Percentiles rank a stretch among this genome's conserved stretches.
These are phyloP conservation scores for Rhodeus uyekii DNA, from an alignment of 2,797 vertebrate species.

Conservation along the genomic window DNA sequence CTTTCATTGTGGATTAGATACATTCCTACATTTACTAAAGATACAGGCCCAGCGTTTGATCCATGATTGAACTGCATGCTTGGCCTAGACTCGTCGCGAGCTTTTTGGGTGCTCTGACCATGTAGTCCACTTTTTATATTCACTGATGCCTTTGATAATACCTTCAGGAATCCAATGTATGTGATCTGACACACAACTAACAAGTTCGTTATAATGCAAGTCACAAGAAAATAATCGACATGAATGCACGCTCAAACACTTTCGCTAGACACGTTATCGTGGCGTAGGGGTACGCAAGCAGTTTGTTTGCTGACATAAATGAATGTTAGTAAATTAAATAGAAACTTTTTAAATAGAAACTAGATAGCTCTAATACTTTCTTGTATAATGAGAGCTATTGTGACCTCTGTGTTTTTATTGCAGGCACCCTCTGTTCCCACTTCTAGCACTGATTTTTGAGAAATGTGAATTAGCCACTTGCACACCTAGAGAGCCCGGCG, in stretches of 20 bases:
- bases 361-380: background rate
- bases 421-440: conserved; percentile 98
- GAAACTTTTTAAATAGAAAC: background rate
- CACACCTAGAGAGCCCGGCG: conserved; percentile 98
- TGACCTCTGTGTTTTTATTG: conserved; percentile 86
- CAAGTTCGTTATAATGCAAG: background rate
- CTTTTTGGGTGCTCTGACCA: conserved; percentile 7
- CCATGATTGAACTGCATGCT: conserved; percentile 2
- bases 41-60: background rate
- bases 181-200: background rate
- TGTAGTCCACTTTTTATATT: background rate
- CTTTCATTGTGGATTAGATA: conserved; percentile 23
- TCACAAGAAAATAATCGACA: background rate
- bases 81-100: conserved; percentile 13
- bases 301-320: background rate
- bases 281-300: background rate
- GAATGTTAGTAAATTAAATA: background rate
- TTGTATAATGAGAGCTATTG: conserved; percentile 32
- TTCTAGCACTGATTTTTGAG: conserved; percentile 99
- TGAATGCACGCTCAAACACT: background rate
- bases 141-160: background rate
- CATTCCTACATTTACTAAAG: conserved; percentile 20
- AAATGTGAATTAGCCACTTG: conserved; percentile 99
- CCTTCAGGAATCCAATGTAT: background rate
- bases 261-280: too few species aligned